Evolutionary conservation across 1,140 invertebrate species (phyloP), one percentile per base, ranked within the genome.

Genomic region (Stegodyphus mimosarum): DNA sequence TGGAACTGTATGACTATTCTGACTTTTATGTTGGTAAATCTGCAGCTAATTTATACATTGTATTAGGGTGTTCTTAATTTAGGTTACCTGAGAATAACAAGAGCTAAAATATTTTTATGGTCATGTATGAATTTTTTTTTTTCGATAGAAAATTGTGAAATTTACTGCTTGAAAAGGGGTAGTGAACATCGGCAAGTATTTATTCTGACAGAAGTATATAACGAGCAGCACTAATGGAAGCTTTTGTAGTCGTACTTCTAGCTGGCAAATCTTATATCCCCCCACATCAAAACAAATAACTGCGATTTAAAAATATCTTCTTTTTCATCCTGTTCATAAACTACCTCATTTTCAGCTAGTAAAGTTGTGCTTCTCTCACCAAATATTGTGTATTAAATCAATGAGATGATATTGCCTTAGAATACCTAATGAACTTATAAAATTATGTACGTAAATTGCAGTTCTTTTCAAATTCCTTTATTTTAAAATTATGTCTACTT

Each of bases 271-370:
- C 50, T 52, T 53, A 33, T 13, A 66, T 74, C 48, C 33, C 69
- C 6, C 33, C 55, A 49, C 51, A 70, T 51, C 66, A 52, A 18
- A 7, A 6, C 5, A 10, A 74, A 2, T 48, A 18, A 66, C 17
- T 74, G 49, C 52, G 49, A 81, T 64, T 70, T 79, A 13, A 18
- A 53, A 48, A 74, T 83, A 17, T 64, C 63, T 83, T 53, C 49
- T n/a, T 72, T 80, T 71, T 74, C 63, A 52, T 69, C 73, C 71
- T 70, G 13, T 67, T 83, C 72, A 83, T 83, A 69, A 63, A 69
- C 81, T 83, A 83, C 81, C 81, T 83, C 81, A 75, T 83, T 83
- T 83, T 83, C 81, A 75, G 69, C 70, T 69, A 13, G 18, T 17
- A 50, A 71, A 50, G n/a, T n/a, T 67, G 64, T 17, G 11, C 13